Percentiles rank a stretch among this genome's conserved stretches.
phyloP scores from a whole-genome alignment of 1,140 invertebrate species.

The Micrasema minimum region DNA sequence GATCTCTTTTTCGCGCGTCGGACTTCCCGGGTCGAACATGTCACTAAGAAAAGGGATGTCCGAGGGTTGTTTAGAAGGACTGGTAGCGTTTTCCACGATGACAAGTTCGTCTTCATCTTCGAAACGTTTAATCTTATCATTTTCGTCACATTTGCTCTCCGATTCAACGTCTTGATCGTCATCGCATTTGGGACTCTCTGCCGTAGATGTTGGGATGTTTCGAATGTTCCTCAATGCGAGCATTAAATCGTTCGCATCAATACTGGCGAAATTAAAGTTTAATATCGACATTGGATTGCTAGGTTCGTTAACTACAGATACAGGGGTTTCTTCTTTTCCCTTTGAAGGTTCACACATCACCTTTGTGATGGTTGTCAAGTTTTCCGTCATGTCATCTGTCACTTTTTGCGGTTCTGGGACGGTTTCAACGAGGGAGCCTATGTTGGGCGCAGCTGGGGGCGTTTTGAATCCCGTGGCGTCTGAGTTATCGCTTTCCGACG shows the following conservation, averaged over 20 bases:
- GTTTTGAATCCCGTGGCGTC: conserved; percentile 42
- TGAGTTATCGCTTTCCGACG: conserved; percentile 49
- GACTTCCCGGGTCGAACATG: conserved; percentile 64
- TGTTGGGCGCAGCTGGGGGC: conserved; percentile 52
- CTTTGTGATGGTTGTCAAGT: conserved; percentile 10
- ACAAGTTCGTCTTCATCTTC: not conserved
- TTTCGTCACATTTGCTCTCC: not conserved
- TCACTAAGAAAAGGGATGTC: conserved; percentile 64
- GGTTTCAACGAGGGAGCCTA: conserved; percentile 38
- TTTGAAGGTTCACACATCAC: not conserved
- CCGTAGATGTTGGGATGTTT: conserved; percentile 13
- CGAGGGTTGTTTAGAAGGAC: conserved; percentile 7
- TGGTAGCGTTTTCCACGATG: not conserved
- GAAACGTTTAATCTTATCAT: not conserved
- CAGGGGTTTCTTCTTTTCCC: not conserved
- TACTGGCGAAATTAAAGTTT: conserved; percentile 47
- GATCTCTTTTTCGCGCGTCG: conserved; percentile 2
- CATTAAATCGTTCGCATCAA: conserved; percentile 45
- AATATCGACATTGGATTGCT: conserved; percentile 4
- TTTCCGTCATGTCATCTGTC: conserved; percentile 9
- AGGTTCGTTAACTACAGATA: not conserved
- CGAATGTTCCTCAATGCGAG: conserved; percentile 45
- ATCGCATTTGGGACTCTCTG: not conserved
- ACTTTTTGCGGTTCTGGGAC: conserved; percentile 5
- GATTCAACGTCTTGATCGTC: not conserved